Evolutionary conservation across 2,113 vertebrate genomes (phyloP).

Genomic region (mouse (Mus musculus)): DNA sequence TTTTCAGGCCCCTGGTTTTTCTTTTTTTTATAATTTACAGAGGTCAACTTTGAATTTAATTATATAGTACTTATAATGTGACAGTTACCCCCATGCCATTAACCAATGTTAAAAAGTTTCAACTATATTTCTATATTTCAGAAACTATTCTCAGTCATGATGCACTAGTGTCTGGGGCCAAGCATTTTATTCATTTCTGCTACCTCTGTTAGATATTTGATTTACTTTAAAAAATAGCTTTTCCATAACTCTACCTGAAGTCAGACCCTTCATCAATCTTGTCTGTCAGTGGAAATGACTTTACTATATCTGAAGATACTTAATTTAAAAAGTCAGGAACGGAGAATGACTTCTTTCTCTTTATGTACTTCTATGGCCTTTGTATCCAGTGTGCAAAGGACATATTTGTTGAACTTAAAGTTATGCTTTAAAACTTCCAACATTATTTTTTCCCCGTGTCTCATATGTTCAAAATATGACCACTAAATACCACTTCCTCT

Average conservation of each 20-base stretch:
- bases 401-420: background rate
- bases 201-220: background rate
- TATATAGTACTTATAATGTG: background rate
- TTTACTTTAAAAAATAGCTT: background rate
- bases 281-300: background rate
- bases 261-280: background rate
- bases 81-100: background rate
- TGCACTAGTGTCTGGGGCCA: background rate
- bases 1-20: background rate
- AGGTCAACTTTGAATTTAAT: background rate
- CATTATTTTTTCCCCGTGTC: background rate
- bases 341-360: background rate
- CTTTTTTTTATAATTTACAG: background rate
- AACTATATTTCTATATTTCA: background rate
- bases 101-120: background rate
- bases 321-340: background rate
- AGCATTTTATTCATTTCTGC: background rate
- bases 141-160: background rate
- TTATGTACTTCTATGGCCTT: background rate
- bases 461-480: background rate
- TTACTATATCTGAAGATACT: background rate
- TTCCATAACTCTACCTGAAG: background rate
- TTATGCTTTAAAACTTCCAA: background rate
- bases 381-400: background rate
- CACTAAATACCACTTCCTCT: background rate